Percentiles rank a stretch among this genome's conserved stretches.
Conservation (phyloP, 1,140 invertebrate species). For the Diplogasteroides magnus region DNA sequence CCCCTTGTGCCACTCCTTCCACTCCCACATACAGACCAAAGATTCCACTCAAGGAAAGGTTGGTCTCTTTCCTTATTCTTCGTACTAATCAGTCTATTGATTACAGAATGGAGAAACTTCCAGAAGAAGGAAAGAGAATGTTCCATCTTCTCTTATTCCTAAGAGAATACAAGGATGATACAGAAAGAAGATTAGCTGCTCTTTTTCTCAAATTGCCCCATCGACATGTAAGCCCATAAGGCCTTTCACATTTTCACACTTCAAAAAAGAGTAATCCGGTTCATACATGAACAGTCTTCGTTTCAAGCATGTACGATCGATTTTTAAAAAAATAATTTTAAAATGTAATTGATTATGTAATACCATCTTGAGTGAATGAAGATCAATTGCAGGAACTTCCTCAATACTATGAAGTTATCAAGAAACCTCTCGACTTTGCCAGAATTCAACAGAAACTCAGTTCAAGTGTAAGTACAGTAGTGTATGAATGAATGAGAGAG, state of each 20-base stretch:
- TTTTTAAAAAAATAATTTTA: no score
- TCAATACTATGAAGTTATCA: constrained; percentile 92
- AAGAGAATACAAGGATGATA: constrained; percentile 62
- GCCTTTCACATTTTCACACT: no score
- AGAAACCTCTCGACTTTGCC: constrained; percentile 88
- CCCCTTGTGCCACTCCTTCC: neutral
- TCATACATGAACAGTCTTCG: no score
- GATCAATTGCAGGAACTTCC: constrained; percentile 74
- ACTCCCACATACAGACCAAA: neutral
- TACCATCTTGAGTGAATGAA: no score
- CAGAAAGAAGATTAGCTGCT: constrained; percentile 61
- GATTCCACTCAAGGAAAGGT: constrained; percentile 19
- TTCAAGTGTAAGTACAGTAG: neutral
- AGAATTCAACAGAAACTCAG: constrained; percentile 64
- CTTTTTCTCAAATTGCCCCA: neutral
- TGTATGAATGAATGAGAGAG: neutral
- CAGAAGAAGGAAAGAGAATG: constrained; percentile 22
- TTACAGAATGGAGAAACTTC: constrained; percentile 25
- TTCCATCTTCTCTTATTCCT: constrained; percentile 33
- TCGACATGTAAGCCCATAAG: no score
- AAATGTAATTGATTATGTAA: no score
- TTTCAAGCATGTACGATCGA: no score
- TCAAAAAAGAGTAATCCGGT: no score
- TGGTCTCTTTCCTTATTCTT: no score
- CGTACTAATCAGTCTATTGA: no score